Conservation (phyloP, 2,797 vertebrate genomes). For the Chrysocyon brachyurus region DNA sequence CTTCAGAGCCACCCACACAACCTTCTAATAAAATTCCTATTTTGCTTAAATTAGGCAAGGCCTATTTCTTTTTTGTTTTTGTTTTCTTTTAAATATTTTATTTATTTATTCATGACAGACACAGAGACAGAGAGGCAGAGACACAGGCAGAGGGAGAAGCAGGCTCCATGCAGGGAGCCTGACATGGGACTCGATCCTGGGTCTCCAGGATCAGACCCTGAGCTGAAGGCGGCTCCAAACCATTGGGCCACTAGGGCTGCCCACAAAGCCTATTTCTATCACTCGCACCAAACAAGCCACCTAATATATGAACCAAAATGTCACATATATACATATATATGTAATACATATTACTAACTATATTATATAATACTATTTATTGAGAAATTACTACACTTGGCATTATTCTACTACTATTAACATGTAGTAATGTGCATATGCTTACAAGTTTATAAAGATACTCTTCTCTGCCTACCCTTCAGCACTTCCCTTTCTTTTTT, state of each 20-base stretch:
- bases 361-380: not conserved
- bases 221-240: too few species aligned
- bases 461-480: not conserved
- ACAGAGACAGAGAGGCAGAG: too few species aligned
- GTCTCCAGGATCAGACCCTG: too few species aligned
- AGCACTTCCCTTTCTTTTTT: not conserved
- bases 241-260: too few species aligned
- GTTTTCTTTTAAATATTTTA: too few species aligned
- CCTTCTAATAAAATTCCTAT: not conserved
- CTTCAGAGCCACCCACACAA: not conserved
- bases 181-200: too few species aligned
- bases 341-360: not conserved
- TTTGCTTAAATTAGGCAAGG: slow-evolving; percentile 6
- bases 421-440: not conserved
- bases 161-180: too few species aligned
- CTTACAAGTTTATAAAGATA: not conserved
- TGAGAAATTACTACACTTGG: not conserved
- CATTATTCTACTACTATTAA: not conserved
- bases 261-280: not conserved
- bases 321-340: too few species aligned
- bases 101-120: too few species aligned
- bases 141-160: too few species aligned
- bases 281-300: not conserved
- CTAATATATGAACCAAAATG: not conserved
- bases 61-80: not conserved